phyloP scores from a whole-genome alignment of 2,888 invertebrate species.

The Andrena dorsata region DNA sequence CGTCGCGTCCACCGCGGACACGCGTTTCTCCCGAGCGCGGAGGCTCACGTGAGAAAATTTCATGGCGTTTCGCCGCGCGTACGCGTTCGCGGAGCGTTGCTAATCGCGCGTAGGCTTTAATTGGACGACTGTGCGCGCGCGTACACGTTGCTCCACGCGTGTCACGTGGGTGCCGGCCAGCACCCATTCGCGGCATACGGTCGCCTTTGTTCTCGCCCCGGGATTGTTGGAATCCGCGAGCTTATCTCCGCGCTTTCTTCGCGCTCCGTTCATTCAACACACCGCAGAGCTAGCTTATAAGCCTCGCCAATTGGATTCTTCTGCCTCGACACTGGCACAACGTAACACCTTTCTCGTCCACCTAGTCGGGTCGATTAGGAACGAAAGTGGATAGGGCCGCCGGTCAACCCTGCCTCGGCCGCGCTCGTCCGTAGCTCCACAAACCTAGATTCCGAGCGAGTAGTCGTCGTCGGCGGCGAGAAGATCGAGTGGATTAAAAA shows the following conservation, averaged over 20 bases:
- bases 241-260: not conserved
- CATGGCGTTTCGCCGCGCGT: not conserved
- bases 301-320: not conserved
- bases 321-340: not conserved
- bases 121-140: slow-evolving; percentile 45
- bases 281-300: not conserved
- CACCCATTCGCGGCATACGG: slow-evolving; percentile 15
- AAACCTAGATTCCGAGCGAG: slow-evolving; percentile 75
- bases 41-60: slow-evolving; percentile 52
- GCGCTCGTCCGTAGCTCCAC: slow-evolving; percentile 68
- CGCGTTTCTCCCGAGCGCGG: not conserved
- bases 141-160: slow-evolving; percentile 29
- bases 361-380: slow-evolving; percentile 34
- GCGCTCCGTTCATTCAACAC: not conserved
- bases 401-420: slow-evolving; percentile 33
- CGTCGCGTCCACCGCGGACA: slow-evolving; percentile 20
- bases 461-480: slow-evolving; percentile 25
- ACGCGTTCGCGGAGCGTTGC: slow-evolving; percentile 17
- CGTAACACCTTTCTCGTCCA: slow-evolving; percentile 4
- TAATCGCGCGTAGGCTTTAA: slow-evolving; percentile 57
- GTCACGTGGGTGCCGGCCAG: slow-evolving; percentile 47
- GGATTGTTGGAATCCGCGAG: not conserved
- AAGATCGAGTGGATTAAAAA: slow-evolving; percentile 74
- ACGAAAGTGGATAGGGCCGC: slow-evolving; percentile 45
- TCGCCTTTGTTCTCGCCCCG: slow-evolving; percentile 18